Evolutionary conservation across 2,113 vertebrate species (phyloP).

Genomic region (Anas platyrhynchos): DNA sequence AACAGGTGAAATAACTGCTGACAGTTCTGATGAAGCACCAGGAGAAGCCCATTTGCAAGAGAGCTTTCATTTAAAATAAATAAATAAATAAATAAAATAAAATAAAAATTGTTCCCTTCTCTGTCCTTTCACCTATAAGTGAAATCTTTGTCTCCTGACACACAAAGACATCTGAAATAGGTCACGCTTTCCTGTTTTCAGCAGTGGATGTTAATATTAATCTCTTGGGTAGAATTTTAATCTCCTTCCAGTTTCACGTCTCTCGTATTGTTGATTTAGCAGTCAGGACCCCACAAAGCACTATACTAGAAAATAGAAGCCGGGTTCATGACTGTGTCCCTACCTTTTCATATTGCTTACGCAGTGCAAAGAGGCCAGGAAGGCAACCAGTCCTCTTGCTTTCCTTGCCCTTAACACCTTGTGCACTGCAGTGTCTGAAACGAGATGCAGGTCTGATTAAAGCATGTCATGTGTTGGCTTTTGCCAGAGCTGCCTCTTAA

Average conservation of each 20-base stretch:
- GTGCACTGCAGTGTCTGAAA: neutral
- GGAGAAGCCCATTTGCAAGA: neutral
- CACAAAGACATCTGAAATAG: neutral
- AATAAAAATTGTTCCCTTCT: neutral
- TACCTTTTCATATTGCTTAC: neutral
- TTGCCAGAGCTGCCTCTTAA: neutral
- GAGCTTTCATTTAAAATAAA: neutral
- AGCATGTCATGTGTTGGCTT: neutral
- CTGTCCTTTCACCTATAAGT: neutral
- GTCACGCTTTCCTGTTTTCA: neutral
- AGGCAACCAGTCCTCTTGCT: neutral
- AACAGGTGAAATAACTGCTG: neutral
- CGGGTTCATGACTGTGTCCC: neutral
- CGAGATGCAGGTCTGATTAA: neutral
- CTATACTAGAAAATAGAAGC: neutral
- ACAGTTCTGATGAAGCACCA: neutral
- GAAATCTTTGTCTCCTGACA: neutral
- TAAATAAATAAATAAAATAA: neutral
- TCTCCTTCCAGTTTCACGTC: neutral
- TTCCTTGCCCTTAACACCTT: neutral
- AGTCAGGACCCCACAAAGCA: neutral
- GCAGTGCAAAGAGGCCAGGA: neutral
- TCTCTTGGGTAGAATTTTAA: neutral
- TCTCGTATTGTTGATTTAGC: neutral
- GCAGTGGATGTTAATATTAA: rapidly evolving